Evolutionary conservation across 2,888 invertebrate genomes (phyloP).

Genomic region (Orchestes rusci): DNA sequence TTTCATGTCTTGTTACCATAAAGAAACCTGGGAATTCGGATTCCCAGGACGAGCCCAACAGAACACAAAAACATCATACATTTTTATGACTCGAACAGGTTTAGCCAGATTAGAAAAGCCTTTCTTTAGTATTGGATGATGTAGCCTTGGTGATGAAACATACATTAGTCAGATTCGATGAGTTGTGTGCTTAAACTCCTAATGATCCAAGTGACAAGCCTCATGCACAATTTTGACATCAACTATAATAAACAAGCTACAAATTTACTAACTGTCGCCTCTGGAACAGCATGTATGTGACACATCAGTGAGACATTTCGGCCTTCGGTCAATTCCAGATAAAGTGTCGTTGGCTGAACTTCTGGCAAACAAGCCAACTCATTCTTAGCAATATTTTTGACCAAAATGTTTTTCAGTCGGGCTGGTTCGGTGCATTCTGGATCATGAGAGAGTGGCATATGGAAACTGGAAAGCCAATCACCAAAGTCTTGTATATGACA

Average conservation of each 20-base stretch:
- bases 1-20: constrained; percentile 6
- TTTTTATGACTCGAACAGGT: too few species aligned
- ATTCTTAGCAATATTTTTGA: constrained; percentile 56
- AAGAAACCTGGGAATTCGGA: too few species aligned
- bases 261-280: constrained; percentile 57
- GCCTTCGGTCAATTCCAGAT: constrained; percentile 70
- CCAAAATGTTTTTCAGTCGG: constrained; percentile 58
- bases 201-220: too few species aligned
- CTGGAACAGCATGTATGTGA: constrained; percentile 72
- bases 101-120: too few species aligned
- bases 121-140: too few species aligned
- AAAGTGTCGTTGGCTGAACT: constrained; percentile 66
- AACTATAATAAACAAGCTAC: too few species aligned
- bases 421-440: constrained; percentile 70
- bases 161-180: too few species aligned
- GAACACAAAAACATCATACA: too few species aligned
- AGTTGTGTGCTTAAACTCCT: too few species aligned
- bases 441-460: constrained; percentile 70
- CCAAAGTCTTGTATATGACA: constrained; percentile 73
- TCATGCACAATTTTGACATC: background rate
- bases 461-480: constrained; percentile 69
- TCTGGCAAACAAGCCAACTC: constrained; percentile 79
- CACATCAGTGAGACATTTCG: constrained; percentile 76
- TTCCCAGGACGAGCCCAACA: too few species aligned
- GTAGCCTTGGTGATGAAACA: too few species aligned